These are phyloP conservation scores for Xanthostigma xanthostigma DNA, from an alignment of 2,888 invertebrate genomes.

Conservation along the genomic window DNA sequence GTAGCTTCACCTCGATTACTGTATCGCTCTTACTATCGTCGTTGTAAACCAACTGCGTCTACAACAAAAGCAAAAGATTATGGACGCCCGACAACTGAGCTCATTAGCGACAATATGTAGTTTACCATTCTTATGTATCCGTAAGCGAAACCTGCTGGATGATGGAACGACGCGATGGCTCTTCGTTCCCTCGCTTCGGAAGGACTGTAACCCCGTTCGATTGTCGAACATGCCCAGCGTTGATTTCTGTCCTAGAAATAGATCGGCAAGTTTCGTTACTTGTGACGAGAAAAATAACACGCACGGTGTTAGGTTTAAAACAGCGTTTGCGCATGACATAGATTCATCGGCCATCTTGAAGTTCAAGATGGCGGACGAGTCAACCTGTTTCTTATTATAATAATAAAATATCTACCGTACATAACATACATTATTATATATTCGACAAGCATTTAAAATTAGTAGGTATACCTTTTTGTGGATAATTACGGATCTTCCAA, in stretches of 20 bases:
- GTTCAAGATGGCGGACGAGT: no score
- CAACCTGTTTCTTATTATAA: background rate
- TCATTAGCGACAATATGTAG: background rate
- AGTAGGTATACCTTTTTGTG: conserved; percentile 44
- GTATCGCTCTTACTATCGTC: conserved; percentile 83
- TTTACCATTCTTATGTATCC: conserved; percentile 71
- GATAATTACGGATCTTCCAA: conserved; percentile 77
- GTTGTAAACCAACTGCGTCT: conserved; percentile 74
- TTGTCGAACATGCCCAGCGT: conserved; percentile 72
- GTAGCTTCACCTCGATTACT: conserved; percentile 71
- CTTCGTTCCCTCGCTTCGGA: conserved; percentile 73
- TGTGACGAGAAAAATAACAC: background rate
- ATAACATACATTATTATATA: background rate
- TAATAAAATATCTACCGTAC: no score
- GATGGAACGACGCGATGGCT: conserved; percentile 83
- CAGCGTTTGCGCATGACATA: no score
- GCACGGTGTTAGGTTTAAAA: no score
- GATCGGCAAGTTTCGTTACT: conserved; percentile 6
- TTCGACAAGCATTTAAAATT: background rate
- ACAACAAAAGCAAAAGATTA: conserved; percentile 17
- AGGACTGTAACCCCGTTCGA: conserved; percentile 78
- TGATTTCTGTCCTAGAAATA: conserved; percentile 31
- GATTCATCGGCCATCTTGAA: no score
- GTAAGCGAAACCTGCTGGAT: conserved; percentile 69
- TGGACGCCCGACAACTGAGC: background rate